These are phyloP conservation scores for Tenthredo livida DNA, from an alignment of 2,888 invertebrate genomes.

Conservation along the genomic window DNA sequence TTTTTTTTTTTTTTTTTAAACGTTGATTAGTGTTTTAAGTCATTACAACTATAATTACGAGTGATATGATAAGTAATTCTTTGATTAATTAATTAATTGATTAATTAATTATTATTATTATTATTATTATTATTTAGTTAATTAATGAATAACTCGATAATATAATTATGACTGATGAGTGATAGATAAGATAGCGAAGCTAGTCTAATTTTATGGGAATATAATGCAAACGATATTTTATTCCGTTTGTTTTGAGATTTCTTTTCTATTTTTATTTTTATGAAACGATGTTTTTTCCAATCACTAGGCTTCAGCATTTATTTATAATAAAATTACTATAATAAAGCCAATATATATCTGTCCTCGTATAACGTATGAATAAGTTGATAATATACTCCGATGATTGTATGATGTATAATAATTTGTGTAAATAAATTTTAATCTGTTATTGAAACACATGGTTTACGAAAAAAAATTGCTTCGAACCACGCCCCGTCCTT, in stretches of 20 bases:
- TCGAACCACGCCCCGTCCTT: background rate
- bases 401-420: constrained; percentile 1
- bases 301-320: background rate
- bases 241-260: background rate
- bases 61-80: background rate
- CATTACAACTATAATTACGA: background rate
- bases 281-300: background rate
- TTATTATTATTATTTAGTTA: background rate
- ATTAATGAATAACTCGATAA: background rate
- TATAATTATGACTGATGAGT: constrained; percentile 21
- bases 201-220: constrained; percentile 26
- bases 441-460: background rate
- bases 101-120: background rate
- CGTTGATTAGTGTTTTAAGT: background rate
- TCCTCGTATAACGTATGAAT: background rate
- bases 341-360: background rate
- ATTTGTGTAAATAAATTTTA: background rate
- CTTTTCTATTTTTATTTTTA: background rate
- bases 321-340: background rate
- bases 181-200: constrained; percentile 38
- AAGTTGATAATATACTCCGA: background rate
- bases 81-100: background rate
- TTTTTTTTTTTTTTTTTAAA: background rate
- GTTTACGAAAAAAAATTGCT: background rate
- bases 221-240: background rate